These are phyloP conservation scores for Epinephelus cyanopodus DNA, from an alignment of 2,113 vertebrate species.

Conservation along the genomic window DNA sequence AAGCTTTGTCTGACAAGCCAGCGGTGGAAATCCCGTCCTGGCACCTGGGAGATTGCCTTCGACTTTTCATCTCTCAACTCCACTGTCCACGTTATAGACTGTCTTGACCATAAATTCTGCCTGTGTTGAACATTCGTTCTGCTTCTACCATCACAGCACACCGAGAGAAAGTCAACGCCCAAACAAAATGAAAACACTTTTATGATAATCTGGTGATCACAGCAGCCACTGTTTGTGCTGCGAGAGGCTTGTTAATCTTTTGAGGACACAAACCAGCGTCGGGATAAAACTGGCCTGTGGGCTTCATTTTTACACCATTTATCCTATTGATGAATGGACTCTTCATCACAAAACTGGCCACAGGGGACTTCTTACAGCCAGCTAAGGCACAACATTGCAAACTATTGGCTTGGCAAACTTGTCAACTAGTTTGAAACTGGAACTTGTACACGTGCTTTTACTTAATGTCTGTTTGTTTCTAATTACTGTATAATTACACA, in stretches of 20 bases:
- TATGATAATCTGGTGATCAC: slow-evolving; percentile 41
- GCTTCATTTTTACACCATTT: slow-evolving; percentile 12
- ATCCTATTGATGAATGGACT: neutral
- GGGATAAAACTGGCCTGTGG: slow-evolving; percentile 1
- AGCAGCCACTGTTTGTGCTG: slow-evolving; percentile 10
- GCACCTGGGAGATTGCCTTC: slow-evolving; percentile 37
- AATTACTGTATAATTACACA: neutral
- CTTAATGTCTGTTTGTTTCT: neutral
- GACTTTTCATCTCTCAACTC: slow-evolving; percentile 40
- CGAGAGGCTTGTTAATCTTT: slow-evolving; percentile 42
- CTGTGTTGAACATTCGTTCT: slow-evolving; percentile 13
- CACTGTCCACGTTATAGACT: neutral
- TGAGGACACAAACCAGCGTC: slow-evolving; percentile 16
- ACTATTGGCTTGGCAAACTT: neutral
- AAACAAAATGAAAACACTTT: slow-evolving; percentile 22
- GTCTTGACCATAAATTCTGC: slow-evolving; percentile 9
- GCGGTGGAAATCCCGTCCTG: slow-evolving; percentile 37
- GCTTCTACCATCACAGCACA: neutral
- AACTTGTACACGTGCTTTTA: neutral
- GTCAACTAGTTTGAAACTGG: neutral
- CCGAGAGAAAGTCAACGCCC: slow-evolving; percentile 23
- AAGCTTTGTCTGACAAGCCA: slow-evolving; percentile 64
- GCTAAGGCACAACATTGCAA: neutral
- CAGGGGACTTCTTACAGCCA: neutral
- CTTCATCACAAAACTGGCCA: neutral